phyloP scores from a whole-genome alignment of 2,888 invertebrate genomes.

The Troides helena region DNA sequence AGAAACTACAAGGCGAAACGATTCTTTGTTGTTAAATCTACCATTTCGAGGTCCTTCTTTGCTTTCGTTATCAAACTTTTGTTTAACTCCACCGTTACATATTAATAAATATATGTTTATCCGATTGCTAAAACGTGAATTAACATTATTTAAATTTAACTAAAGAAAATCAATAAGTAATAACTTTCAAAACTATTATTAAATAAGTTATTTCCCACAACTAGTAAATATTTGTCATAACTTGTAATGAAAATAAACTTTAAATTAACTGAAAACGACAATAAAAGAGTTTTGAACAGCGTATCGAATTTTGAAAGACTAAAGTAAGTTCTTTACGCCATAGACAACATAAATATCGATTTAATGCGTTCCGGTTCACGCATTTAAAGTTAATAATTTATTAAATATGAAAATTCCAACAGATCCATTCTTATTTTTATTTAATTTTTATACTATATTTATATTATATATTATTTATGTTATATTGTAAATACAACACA shows the following conservation, averaged over 20 bases:
- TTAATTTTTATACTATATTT: neutral
- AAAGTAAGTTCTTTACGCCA: too few relatives aligned
- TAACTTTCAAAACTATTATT: too few relatives aligned
- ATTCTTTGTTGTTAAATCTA: constrained; percentile 13
- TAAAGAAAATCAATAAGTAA: too few relatives aligned
- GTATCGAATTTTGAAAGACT: neutral
- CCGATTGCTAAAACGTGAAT: too few relatives aligned
- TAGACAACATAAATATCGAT: neutral
- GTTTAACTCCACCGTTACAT: neutral
- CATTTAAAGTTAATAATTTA: neutral
- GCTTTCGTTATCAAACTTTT: constrained; percentile 11
- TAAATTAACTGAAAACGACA: neutral
- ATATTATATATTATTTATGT: too few relatives aligned
- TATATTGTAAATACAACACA: neutral
- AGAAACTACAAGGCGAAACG: constrained; percentile 15
- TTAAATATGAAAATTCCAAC: neutral
- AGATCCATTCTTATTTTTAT: neutral
- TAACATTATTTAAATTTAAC: too few relatives aligned
- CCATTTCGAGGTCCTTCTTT: constrained; percentile 12
- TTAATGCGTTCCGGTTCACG: neutral
- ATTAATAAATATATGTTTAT: too few relatives aligned
- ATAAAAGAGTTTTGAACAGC: neutral
- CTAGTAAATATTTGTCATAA: neutral
- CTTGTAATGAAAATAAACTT: neutral
- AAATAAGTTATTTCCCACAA: too few relatives aligned